A percentile compares a stretch with the other conserved stretches of the same genome.
Conservation (phyloP, 2,888 invertebrate species). For the Julus scandinavius region DNA sequence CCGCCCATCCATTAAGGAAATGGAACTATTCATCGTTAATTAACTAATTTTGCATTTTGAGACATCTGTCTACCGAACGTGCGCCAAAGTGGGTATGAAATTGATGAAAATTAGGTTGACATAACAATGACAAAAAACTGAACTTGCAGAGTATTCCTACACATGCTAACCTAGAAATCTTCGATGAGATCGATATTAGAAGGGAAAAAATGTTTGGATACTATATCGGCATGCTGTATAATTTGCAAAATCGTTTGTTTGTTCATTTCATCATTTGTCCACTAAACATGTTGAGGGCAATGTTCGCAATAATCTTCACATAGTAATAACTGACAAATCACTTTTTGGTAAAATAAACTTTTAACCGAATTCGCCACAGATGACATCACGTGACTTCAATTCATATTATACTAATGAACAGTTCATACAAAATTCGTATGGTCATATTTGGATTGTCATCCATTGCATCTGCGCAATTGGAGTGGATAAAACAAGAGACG, state of each 20-base stretch:
- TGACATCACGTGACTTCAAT: too few relatives aligned
- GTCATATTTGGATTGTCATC: too few relatives aligned
- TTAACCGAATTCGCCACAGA: too few relatives aligned
- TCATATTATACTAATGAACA: too few relatives aligned
- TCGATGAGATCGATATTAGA: background rate
- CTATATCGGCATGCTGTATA: background rate
- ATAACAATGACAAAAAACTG: background rate
- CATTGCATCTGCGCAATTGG: too few relatives aligned
- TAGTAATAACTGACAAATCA: too few relatives aligned
- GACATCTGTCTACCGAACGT: constrained; percentile 19
- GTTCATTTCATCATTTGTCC: background rate
- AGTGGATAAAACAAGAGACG: too few relatives aligned
- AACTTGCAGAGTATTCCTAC: background rate
- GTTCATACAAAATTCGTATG: too few relatives aligned
- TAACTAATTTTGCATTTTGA: constrained; percentile 12
- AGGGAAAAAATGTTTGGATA: too few relatives aligned
- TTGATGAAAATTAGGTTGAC: constrained; percentile 24
- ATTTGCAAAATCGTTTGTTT: background rate
- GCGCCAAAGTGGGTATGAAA: constrained; percentile 22
- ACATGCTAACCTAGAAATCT: background rate
- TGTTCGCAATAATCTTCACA: too few relatives aligned
- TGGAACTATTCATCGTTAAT: constrained; percentile 42
- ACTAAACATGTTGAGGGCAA: too few relatives aligned
- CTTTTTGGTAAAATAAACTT: too few relatives aligned
- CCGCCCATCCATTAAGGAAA: constrained; percentile 42